Evolutionary conservation across 2,888 invertebrate genomes (phyloP), one percentile per base, ranked within the genome.

Genomic region (Cantharis rufa): DNA sequence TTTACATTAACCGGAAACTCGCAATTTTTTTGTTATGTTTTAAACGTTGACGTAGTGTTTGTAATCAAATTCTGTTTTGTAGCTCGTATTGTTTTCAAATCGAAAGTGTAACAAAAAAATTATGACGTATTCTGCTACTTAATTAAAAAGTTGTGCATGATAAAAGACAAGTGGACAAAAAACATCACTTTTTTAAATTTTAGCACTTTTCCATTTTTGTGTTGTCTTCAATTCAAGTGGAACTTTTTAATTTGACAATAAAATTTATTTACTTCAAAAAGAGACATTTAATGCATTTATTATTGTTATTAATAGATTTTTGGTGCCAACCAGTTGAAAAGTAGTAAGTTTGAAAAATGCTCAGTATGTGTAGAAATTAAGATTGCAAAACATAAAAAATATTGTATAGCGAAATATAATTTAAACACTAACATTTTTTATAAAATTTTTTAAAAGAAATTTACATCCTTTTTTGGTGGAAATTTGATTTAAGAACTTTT

Each of bases 331-430:
- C 83, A 83, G 82, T 81, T 68, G 72, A 71, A 73, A 76, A 62
- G 70, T 71, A 76, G 71, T 81, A 79, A 85, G 84, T 85, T 76
- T 84, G 80, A 81, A 82, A 82, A 84, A 86, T 86, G 86, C 86
- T 86, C 86, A 86, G 84, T 85, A 83, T 81, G 78, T 85, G 83
- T 85, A 86, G 85, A 84, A 84, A 73, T 78, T 81, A 80, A 80
- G 78, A 70, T 73, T 76, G 74, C 74, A 80, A 79, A 74, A 75
- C 66, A 76, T 74, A 72, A 63, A 48, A 70, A 61, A 48, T 48
- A 79, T 77, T 78, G 79, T 80, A 80, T 76, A 80, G 74, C 78
- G 71, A 78, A 80, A 70, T 74, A 69, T 68, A 71, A 77, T 68
- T 77, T 48, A 77, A 73, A 70, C 70, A 61, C 48, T 68, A 69